Percentiles rank a stretch among this genome's conserved stretches.
phyloP scores from a whole-genome alignment of 2,113 vertebrate species.

The Hippotragus niger region DNA sequence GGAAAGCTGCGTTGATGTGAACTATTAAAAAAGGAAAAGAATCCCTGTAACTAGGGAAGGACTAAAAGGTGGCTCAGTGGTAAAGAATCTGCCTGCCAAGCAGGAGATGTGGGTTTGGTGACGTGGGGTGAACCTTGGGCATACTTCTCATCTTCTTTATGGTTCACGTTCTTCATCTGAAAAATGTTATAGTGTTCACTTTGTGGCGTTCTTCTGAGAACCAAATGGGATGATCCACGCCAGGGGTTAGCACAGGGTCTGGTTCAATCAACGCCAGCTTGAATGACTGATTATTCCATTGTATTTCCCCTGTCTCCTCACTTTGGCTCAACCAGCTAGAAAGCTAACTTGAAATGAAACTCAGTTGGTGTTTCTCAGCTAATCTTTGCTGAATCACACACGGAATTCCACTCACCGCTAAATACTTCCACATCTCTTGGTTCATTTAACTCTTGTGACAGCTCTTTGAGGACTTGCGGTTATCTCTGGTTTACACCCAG shows the following conservation, averaged over 20 bases:
- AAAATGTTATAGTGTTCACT: not conserved
- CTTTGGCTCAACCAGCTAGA: not conserved
- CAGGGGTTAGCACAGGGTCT: not conserved
- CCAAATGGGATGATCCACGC: not conserved
- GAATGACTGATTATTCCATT: not conserved
- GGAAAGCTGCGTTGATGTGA: not conserved
- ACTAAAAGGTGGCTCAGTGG: not conserved
- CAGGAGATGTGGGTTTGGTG: not conserved
- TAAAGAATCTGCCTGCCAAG: not conserved
- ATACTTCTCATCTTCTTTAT: not conserved
- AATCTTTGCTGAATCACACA: not conserved
- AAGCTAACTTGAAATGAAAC: not conserved
- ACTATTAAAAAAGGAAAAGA: not conserved
- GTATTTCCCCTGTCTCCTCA: not conserved
- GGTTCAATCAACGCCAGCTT: fast-evolving
- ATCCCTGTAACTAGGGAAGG: not conserved
- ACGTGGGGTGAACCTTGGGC: not conserved
- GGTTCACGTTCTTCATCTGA: not conserved
- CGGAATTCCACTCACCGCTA: not conserved
- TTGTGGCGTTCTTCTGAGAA: not conserved
- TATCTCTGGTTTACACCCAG: not conserved
- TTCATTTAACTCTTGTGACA: not conserved
- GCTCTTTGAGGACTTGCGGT: not conserved
- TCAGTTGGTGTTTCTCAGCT: not conserved
- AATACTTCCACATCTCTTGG: not conserved